Percentiles rank a stretch among this genome's conserved stretches.
Evolutionary conservation across 2,797 vertebrate genomes (phyloP).

Genomic region (Cygnus olor): DNA sequence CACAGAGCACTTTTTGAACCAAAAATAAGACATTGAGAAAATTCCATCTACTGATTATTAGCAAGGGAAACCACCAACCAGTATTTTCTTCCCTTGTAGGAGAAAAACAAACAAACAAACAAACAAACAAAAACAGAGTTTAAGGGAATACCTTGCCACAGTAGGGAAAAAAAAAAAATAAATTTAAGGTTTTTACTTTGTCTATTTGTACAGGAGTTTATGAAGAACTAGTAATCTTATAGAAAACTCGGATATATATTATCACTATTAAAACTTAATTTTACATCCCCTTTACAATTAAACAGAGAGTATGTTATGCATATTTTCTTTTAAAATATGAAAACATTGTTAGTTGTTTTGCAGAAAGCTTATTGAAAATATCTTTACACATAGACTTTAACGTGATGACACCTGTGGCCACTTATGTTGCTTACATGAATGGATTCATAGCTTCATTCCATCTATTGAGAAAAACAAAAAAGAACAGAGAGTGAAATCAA

Average conservation of each 20-base stretch:
- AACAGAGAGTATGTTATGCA: not conserved
- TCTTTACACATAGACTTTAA: not conserved
- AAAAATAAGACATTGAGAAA: not conserved
- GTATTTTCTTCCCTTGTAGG: not conserved
- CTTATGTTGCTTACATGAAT: not conserved
- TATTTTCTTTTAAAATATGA: not conserved
- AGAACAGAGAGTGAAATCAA: not conserved
- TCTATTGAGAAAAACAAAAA: not conserved
- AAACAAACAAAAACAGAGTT: accelerated
- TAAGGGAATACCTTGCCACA: not conserved
- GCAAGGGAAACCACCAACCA: not conserved
- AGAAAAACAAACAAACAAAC: not conserved
- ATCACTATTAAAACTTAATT: not conserved
- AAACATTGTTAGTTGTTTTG: not conserved
- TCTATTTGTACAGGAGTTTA: not conserved
- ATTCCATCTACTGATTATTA: not conserved
- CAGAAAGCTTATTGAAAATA: not conserved
- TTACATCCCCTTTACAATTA: not conserved
- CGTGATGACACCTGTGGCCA: not conserved
- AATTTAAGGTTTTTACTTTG: not conserved
- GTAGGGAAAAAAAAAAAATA: not conserved
- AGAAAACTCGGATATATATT: not conserved
- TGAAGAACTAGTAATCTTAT: not conserved
- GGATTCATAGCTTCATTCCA: not conserved
- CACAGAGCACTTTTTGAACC: not conserved